Base-by-base conservation (phyloP, 2,888 invertebrate genomes). In the Mythimna pallens region DNA sequence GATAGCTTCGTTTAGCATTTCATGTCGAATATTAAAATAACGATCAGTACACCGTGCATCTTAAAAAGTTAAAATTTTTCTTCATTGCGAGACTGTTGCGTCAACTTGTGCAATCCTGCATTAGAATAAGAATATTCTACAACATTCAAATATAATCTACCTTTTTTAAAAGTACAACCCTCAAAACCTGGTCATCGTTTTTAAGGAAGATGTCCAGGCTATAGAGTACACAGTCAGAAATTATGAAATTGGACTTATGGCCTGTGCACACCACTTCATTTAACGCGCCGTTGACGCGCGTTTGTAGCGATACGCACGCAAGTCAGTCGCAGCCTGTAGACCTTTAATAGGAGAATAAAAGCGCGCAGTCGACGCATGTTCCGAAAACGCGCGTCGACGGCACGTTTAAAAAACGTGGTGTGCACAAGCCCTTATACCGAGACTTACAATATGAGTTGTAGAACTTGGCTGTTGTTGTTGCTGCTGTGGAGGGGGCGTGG, bases 361-460 rank as follows among this genome's bases (percentile, higher is more conserved):
- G 30, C 30, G 30, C 30, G 30, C 30, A 0, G 30, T 30, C 30
- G 2, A 30, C 30, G 30, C 30, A 25, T 25, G 25, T 25, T 25
- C 2, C 25, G 1, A 25, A 25, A 25, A 1, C 25, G 25, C 25
- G 2, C 25, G 25, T 25, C 25, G 25, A 25, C 25, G 25, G 25
- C 25, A 30, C 30, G 30, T 30, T 30, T 30, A 30, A 30, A 30
- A 30, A 30, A 3, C 30, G 30, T 30, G 30, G 30, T 30, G 30
- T 30, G 30, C 30, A 30, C 30, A 30, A 3, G 30, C 30, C 30
- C 30, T 30, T 36, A 22, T 14, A 61, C n/a, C 3, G 4, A 17
- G 8, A 43, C 86, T 86, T 81, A 85, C 86, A 55, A 94, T 92
- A 80, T 93, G 93, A 8, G 93, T 92, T 2, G 94, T 92, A 2